These are phyloP conservation scores for Neuroscelio doddi DNA, from an alignment of 2,888 invertebrate genomes.

Conservation along the genomic window DNA sequence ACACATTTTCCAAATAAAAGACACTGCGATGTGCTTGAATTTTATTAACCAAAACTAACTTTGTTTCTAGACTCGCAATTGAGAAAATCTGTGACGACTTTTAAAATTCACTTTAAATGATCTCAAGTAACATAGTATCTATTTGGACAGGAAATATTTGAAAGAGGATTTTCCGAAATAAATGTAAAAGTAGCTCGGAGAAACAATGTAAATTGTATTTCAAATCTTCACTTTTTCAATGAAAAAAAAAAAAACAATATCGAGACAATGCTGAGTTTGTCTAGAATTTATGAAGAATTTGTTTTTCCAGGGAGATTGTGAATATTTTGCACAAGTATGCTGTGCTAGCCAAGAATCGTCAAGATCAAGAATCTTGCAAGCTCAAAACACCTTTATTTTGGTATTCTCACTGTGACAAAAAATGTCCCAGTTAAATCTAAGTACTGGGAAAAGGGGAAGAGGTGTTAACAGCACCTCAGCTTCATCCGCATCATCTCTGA, in stretches of 20 bases:
- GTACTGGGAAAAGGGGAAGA: constrained; percentile 67
- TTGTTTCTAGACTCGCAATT: too few species aligned
- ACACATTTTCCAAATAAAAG: too few species aligned
- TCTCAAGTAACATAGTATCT: too few species aligned
- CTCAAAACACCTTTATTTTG: constrained; percentile 26
- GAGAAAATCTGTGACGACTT: too few species aligned
- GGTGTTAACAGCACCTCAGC: constrained; percentile 70
- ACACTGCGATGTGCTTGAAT: too few species aligned
- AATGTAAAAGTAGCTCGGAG: neutral
- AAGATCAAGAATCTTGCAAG: neutral
- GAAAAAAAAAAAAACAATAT: too few species aligned
- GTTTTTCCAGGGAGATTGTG: constrained; percentile 5
- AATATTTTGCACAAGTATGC: neutral
- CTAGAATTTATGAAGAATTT: constrained; percentile 6
- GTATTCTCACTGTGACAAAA: constrained; percentile 43
- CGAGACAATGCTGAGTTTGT: too few species aligned
- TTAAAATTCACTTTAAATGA: too few species aligned
- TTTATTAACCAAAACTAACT: too few species aligned
- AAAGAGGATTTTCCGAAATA: too few species aligned
- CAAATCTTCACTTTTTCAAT: neutral
- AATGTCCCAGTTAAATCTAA: constrained; percentile 69
- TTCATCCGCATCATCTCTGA: constrained; percentile 76
- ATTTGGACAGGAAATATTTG: too few species aligned
- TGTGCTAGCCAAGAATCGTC: neutral
- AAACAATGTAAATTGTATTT: too few species aligned